Conservation (phyloP, 2,113 vertebrate species). For the Gymnogyps californianus region DNA sequence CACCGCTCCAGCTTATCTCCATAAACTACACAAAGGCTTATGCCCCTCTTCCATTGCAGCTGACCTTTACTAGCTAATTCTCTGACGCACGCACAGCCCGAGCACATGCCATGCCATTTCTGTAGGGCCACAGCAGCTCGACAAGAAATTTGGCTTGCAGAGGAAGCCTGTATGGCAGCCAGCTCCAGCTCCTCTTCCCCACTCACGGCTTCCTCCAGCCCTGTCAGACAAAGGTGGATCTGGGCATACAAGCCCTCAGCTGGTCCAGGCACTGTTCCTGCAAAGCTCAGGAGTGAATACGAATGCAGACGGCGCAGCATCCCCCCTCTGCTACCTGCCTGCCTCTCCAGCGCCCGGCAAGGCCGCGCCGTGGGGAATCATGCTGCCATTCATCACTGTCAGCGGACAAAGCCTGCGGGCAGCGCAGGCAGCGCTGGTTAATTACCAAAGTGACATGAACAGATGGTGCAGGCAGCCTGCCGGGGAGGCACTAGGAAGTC, state of each 20-base stretch:
- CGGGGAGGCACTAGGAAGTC: neutral
- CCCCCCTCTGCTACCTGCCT: neutral
- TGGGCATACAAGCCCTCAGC: neutral
- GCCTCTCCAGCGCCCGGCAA: accelerated
- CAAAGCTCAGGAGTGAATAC: neutral
- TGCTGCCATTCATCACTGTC: neutral
- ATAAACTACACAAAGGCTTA: neutral
- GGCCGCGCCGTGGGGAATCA: neutral
- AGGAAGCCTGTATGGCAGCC: neutral
- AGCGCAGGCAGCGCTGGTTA: neutral
- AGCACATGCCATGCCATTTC: constrained; percentile 35
- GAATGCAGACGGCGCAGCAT: neutral
- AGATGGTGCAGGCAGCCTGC: neutral
- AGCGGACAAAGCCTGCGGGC: neutral
- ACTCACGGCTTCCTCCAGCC: neutral
- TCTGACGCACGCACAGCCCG: neutral
- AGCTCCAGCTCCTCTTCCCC: neutral
- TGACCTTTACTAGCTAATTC: constrained; percentile 30
- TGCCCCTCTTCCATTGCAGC: constrained; percentile 5
- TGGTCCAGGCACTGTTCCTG: accelerated
- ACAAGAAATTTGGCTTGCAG: neutral
- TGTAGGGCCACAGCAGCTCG: neutral
- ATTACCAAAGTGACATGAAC: neutral
- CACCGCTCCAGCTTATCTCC: neutral
- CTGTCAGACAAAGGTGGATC: accelerated